Evolutionary conservation across 1,140 invertebrate species (phyloP).

Genomic region (Luehdorfia chinensis): DNA sequence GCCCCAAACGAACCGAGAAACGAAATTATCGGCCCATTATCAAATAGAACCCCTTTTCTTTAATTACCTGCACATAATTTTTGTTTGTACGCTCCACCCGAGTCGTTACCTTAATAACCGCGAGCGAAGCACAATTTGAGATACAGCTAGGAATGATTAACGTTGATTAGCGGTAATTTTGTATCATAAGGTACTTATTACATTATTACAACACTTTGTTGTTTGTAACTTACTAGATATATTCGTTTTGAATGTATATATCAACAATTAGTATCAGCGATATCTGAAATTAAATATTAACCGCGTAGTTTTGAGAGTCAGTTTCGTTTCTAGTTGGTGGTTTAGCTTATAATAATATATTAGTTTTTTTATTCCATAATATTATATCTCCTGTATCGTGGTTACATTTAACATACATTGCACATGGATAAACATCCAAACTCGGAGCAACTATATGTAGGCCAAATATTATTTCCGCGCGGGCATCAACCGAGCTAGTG

Average conservation of each 20-base stretch:
- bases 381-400: not conserved
- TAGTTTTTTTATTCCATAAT: not conserved
- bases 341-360: not conserved
- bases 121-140: slow-evolving; percentile 49
- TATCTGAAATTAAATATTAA: too few species aligned
- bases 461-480: too few species aligned
- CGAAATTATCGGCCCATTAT: slow-evolving; percentile 71
- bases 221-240: too few species aligned
- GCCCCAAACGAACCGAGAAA: slow-evolving; percentile 38
- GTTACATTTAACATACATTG: not conserved
- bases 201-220: slow-evolving; percentile 45
- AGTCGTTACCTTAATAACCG: slow-evolving; percentile 67
- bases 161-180: slow-evolving; percentile 64
- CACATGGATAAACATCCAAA: too few species aligned
- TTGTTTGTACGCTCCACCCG: slow-evolving; percentile 63
- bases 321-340: too few species aligned
- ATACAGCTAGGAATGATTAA: slow-evolving; percentile 57
- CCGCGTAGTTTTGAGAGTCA: too few species aligned
- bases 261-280: too few species aligned
- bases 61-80: slow-evolving; percentile 69
- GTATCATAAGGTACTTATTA: slow-evolving; percentile 41
- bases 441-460: too few species aligned
- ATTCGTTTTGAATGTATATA: too few species aligned
- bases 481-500: too few species aligned
- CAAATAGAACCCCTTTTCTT: slow-evolving; percentile 71